Evolutionary conservation across 2,113 vertebrate genomes (phyloP).

Genomic region (Ailuropoda melanoleuca): DNA sequence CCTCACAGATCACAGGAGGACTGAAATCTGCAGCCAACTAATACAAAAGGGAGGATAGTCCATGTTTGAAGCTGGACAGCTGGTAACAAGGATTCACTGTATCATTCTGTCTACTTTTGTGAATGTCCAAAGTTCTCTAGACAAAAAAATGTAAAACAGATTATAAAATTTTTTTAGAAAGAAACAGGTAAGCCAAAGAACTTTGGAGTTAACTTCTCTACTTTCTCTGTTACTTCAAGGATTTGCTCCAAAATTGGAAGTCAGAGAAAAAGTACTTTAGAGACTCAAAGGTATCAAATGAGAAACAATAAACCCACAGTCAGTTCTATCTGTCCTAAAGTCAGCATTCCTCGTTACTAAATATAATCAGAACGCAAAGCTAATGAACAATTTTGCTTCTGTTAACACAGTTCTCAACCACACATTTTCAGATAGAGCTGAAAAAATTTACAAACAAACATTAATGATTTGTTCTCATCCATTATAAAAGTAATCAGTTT

Average conservation of each 20-base stretch:
- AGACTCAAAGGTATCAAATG: not conserved
- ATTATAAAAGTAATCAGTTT: constrained; percentile 14
- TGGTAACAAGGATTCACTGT: not conserved
- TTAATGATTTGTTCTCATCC: constrained; percentile 30
- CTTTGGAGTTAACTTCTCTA: not conserved
- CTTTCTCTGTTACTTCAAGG: not conserved
- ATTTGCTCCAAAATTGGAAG: not conserved
- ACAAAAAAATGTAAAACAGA: not conserved
- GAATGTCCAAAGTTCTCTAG: not conserved
- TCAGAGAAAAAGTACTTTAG: not conserved
- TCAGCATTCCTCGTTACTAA: not conserved
- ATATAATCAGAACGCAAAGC: not conserved
- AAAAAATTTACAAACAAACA: constrained; percentile 58
- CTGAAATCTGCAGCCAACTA: not conserved
- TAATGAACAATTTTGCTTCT: not conserved
- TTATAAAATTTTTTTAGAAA: not conserved
- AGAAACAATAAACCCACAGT: not conserved
- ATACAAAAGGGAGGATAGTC: not conserved
- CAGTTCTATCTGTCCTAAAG: not conserved
- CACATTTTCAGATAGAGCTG: not conserved
- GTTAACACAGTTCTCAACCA: not conserved
- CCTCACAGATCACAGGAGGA: not conserved
- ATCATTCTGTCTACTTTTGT: not conserved
- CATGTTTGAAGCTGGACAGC: not conserved
- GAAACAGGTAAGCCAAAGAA: not conserved